Evolutionary conservation across 2,797 vertebrate genomes (phyloP).

Genomic region (Acridotheres tristis): DNA sequence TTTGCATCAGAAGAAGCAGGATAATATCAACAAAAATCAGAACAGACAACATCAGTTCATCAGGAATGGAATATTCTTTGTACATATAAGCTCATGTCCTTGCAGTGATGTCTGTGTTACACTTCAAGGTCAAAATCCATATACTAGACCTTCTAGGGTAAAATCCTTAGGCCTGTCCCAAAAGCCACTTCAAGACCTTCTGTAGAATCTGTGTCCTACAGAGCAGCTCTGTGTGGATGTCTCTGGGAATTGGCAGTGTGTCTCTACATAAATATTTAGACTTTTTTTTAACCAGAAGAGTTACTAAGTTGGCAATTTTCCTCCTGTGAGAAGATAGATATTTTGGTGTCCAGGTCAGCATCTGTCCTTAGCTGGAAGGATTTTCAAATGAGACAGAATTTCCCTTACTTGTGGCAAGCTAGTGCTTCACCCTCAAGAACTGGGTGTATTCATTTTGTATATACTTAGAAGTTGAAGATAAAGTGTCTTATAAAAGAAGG

Average conservation of each 20-base stretch:
- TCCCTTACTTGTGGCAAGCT: not conserved
- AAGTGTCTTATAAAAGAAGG: not conserved
- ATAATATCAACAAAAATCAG: not conserved
- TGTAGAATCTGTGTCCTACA: accelerated
- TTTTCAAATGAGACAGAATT: not conserved
- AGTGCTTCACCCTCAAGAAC: not conserved
- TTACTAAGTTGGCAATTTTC: not conserved
- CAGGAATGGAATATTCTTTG: not conserved
- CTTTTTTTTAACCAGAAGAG: not conserved
- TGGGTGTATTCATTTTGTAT: not conserved
- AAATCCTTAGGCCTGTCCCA: not conserved
- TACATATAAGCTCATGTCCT: not conserved
- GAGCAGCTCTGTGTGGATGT: not conserved
- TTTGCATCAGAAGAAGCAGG: not conserved
- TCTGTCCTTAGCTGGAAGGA: not conserved
- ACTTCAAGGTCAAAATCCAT: not conserved
- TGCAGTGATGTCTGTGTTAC: not conserved
- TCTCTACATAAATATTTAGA: not conserved
- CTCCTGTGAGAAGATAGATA: not conserved
- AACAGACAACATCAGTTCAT: not conserved
- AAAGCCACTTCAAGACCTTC: not conserved
- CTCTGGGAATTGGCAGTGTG: accelerated
- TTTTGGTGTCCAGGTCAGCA: not conserved
- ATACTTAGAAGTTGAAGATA: not conserved
- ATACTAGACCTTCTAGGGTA: not conserved